Evolutionary conservation across 2,113 vertebrate genomes (phyloP).

Genomic region (Cryptotis parvus): DNA sequence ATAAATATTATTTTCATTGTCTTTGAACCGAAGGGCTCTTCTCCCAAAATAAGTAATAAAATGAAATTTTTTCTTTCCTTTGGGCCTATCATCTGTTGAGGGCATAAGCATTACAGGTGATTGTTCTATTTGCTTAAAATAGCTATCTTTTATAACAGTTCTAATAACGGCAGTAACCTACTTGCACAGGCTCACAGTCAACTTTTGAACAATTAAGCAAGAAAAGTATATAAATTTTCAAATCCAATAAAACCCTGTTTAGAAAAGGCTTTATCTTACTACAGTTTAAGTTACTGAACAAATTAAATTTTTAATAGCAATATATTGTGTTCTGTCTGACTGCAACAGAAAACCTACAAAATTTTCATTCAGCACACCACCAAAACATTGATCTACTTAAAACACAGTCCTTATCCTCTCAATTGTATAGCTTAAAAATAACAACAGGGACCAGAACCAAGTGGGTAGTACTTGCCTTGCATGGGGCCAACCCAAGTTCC

Average conservation of each 20-base stretch:
- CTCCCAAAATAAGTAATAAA: constrained; percentile 65
- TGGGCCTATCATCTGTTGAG: constrained; percentile 75
- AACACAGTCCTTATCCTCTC: background rate
- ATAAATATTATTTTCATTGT: constrained; percentile 29
- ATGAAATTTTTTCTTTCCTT: constrained; percentile 59
- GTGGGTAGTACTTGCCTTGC: too few relatives aligned
- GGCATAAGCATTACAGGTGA: constrained; percentile 80
- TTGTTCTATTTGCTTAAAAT: constrained; percentile 83
- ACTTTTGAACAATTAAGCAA: constrained; percentile 77
- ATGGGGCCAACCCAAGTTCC: too few relatives aligned
- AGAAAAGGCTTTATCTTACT: constrained; percentile 52
- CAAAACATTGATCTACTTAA: constrained; percentile 28
- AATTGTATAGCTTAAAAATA: background rate
- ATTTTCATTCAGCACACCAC: background rate
- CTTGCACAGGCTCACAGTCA: constrained; percentile 74
- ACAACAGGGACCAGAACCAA: background rate
- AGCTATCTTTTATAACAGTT: constrained; percentile 83
- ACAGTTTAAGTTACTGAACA: constrained; percentile 11
- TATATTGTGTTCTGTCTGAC: background rate
- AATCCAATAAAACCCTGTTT: constrained; percentile 26
- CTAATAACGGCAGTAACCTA: constrained; percentile 83
- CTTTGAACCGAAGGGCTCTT: constrained; percentile 51
- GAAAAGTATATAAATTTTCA: constrained; percentile 69
- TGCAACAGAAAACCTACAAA: constrained; percentile 42
- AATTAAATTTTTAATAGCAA: constrained; percentile 47